Conservation (phyloP, 2,113 vertebrate genomes). For the Megaceryle torquata region DNA sequence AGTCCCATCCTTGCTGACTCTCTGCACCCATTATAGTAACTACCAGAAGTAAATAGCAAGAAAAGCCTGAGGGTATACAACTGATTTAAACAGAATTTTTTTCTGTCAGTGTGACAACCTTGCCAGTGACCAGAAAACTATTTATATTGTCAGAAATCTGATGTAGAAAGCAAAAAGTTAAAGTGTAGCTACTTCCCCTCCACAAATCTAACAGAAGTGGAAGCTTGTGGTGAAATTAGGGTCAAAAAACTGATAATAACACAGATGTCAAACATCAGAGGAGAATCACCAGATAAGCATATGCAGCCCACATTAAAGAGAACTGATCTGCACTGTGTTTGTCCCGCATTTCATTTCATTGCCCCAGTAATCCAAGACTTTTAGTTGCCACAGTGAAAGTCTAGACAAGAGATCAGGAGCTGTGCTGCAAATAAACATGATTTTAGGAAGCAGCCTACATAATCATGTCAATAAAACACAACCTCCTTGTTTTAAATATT, state of each 20-base stretch:
- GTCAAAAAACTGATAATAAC: neutral
- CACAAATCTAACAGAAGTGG: neutral
- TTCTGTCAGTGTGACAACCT: neutral
- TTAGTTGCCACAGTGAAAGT: neutral
- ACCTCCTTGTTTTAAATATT: neutral
- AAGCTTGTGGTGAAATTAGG: neutral
- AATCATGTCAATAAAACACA: neutral
- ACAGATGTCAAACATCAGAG: neutral
- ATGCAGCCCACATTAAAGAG: neutral
- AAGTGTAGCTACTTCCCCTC: neutral
- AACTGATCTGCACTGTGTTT: neutral
- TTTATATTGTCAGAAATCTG: neutral
- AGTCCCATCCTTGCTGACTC: neutral
- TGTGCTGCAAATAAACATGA: fast-evolving
- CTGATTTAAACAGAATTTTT: neutral
- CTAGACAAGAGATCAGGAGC: neutral
- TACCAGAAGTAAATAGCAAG: neutral
- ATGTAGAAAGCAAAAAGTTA: neutral
- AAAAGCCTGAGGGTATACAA: neutral
- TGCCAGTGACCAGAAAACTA: neutral
- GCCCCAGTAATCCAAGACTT: neutral
- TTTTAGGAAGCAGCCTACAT: neutral
- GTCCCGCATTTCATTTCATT: neutral
- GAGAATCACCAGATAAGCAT: neutral
- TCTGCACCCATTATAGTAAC: neutral